Conservation (phyloP, 2,888 invertebrate species). For the Phaedon cochleariae region DNA sequence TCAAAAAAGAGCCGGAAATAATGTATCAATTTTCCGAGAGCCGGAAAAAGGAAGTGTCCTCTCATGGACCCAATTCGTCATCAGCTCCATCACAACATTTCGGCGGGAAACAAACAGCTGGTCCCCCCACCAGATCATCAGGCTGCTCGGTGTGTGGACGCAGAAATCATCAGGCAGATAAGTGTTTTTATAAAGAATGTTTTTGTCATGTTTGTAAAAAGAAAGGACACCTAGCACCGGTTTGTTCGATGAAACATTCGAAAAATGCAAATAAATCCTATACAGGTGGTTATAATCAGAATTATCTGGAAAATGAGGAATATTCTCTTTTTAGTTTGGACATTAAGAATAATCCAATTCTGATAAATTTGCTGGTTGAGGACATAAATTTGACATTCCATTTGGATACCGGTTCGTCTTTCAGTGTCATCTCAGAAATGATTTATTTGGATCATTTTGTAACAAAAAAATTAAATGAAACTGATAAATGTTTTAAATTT, state of each 20-base stretch:
- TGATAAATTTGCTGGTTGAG: background rate
- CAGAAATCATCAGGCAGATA: constrained; percentile 4
- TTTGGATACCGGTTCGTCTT: constrained; percentile 1
- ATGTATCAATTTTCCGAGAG: background rate
- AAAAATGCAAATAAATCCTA: background rate
- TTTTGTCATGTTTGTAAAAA: constrained; percentile 17
- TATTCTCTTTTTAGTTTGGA: background rate
- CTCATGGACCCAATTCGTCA: too few relatives aligned
- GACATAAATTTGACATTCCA: background rate
- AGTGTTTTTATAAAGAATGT: constrained; percentile 22
- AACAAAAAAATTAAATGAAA: background rate
- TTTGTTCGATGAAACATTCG: constrained; percentile 10
- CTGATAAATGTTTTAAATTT: background rate
- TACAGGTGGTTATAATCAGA: background rate
- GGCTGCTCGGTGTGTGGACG: constrained; percentile 10
- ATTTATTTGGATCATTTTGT: background rate
- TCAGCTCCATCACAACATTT: too few relatives aligned
- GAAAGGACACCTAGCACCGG: constrained; percentile 19
- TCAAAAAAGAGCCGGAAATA: background rate
- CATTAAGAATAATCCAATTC: background rate
- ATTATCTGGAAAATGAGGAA: background rate
- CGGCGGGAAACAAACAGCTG: background rate
- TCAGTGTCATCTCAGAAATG: background rate
- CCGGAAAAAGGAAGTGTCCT: too few relatives aligned
- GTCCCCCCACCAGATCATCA: background rate